Conservation (phyloP, 2,797 vertebrate species). For the Anguilla pacifica region DNA sequence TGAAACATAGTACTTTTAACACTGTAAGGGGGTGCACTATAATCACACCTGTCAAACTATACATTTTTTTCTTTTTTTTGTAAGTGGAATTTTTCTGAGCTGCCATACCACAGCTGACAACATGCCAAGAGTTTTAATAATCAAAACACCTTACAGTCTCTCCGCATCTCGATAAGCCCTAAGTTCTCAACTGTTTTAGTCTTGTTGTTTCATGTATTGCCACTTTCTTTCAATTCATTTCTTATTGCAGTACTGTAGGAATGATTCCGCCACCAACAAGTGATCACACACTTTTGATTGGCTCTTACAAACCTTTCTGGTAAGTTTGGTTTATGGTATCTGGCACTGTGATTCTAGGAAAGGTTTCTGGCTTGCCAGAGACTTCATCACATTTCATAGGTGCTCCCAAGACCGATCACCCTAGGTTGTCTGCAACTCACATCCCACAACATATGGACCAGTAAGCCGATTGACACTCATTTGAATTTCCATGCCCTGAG, state of each 20-base stretch:
- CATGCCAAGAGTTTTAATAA: neutral
- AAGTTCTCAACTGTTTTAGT: neutral
- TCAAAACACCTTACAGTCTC: neutral
- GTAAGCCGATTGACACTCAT: neutral
- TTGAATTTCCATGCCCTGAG: neutral
- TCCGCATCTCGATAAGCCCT: neutral
- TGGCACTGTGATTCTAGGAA: neutral
- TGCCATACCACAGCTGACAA: neutral
- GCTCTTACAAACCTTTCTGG: neutral
- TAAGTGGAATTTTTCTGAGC: neutral
- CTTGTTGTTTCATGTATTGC: neutral
- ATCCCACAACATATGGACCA: neutral
- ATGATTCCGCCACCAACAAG: neutral
- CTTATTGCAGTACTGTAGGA: neutral
- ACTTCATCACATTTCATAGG: neutral
- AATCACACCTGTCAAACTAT: slow-evolving; percentile 2
- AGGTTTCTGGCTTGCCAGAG: neutral
- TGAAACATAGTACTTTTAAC: neutral
- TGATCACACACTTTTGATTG: neutral
- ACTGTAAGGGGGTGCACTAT: neutral
- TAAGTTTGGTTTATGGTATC: neutral
- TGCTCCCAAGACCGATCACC: neutral
- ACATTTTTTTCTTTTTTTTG: neutral
- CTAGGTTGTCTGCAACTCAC: neutral
- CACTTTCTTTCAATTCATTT: neutral